phyloP scores from a whole-genome alignment of 1,140 invertebrate genomes.

The Drosophila arizonae region DNA sequence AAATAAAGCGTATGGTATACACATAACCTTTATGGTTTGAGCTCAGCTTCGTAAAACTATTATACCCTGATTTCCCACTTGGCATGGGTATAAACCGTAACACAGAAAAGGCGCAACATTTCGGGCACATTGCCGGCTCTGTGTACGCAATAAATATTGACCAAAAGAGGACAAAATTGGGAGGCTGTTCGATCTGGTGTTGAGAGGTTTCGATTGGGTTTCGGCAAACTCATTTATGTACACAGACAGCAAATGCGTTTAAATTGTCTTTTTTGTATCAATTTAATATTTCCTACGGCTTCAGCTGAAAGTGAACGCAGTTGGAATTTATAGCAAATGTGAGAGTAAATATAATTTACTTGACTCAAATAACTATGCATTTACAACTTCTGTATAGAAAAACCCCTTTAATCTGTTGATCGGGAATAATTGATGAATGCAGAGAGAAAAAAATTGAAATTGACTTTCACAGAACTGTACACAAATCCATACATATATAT shows the following conservation, averaged over 20 bases:
- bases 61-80: too few species aligned
- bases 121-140: not conserved
- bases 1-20: too few species aligned
- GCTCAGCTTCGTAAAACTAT: too few species aligned
- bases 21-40: too few species aligned
- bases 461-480: not conserved
- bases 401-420: too few species aligned
- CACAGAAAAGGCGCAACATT: not conserved
- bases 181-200: not conserved
- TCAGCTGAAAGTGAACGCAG: too few species aligned
- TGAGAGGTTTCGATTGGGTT: constrained; percentile 31
- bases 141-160: constrained; percentile 22
- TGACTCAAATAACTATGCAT: too few species aligned
- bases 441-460: not conserved
- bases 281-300: not conserved
- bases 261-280: not conserved
- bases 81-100: not conserved
- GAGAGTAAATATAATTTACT: too few species aligned
- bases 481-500: not conserved
- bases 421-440: too few species aligned
- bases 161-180: constrained; percentile 15
- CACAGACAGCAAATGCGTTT: not conserved
- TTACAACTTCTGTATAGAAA: too few species aligned
- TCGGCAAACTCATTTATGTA: constrained; percentile 20
- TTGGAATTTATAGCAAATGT: too few species aligned